phyloP scores from a whole-genome alignment of 2,113 vertebrate species.

The Leptocoma aspasia region DNA sequence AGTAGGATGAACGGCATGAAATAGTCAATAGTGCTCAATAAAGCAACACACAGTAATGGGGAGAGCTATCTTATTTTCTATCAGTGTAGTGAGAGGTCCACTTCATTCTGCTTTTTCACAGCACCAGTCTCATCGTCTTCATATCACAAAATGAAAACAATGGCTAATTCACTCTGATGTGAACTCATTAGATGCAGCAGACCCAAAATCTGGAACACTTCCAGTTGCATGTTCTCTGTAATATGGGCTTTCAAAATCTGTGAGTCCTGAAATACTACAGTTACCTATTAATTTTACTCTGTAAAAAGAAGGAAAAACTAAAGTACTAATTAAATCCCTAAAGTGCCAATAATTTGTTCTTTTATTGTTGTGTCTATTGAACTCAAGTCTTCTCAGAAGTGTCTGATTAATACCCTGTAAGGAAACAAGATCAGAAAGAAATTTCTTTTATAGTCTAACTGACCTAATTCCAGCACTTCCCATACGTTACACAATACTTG shows the following conservation, averaged over 20 bases:
- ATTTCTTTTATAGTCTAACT: conserved; percentile 3
- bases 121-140: not conserved
- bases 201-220: conserved; percentile 19
- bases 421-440: not conserved
- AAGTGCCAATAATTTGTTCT: not conserved
- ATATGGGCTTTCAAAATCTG: not conserved
- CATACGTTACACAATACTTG: not conserved
- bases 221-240: not conserved
- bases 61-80: not conserved
- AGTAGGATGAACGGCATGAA: not conserved
- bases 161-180: conserved; percentile 9
- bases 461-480: conserved; percentile 35
- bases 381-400: not conserved
- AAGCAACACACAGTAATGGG: not conserved
- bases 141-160: conserved; percentile 24
- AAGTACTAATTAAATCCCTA: not conserved
- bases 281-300: not conserved
- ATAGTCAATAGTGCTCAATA: not conserved
- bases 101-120: not conserved
- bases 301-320: not conserved
- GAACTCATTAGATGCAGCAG: not conserved
- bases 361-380: not conserved
- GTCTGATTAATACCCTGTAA: not conserved
- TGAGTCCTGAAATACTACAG: not conserved
- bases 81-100: not conserved